Evolutionary conservation across 53 echinoderm and acorn worm genomes (phyloP).

Genomic region (Stichopus horrens): DNA sequence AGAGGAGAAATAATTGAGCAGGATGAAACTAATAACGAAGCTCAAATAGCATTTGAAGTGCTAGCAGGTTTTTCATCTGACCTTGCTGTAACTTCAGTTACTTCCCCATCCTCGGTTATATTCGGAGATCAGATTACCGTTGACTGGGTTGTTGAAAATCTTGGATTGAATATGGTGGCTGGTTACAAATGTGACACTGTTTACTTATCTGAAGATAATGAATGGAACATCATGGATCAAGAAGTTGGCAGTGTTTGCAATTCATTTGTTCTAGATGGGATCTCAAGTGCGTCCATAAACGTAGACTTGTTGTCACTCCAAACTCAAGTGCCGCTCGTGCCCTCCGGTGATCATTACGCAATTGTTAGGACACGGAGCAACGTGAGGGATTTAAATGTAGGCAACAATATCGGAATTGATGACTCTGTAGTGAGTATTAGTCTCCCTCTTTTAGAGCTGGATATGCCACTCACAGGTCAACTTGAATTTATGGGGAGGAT

Average conservation of each 20-base stretch:
- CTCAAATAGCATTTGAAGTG: constrained; percentile 11
- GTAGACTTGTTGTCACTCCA: neutral
- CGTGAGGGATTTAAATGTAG: constrained; percentile 16
- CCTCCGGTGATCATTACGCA: constrained; percentile 19
- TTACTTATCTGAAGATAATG: constrained; percentile 32
- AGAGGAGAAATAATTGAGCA: constrained; percentile 32
- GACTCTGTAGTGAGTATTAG: neutral
- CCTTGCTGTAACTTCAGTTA: constrained; percentile 32
- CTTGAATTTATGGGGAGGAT: neutral
- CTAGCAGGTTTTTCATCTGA: constrained; percentile 16
- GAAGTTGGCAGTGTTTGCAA: constrained; percentile 30
- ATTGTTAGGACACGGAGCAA: constrained; percentile 47
- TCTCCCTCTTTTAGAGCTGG: constrained; percentile 30
- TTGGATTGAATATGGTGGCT: constrained; percentile 7
- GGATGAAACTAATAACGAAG: constrained; percentile 27
- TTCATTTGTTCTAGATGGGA: neutral
- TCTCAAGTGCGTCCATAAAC: neutral
- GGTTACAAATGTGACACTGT: constrained; percentile 46
- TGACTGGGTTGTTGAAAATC: constrained; percentile 39
- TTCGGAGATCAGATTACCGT: neutral
- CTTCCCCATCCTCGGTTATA: neutral
- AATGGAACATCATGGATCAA: constrained; percentile 32
- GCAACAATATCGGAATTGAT: constrained; percentile 25
- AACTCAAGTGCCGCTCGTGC: constrained; percentile 17
- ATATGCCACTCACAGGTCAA: neutral